Conservation (phyloP, 2,888 invertebrate species). For the Eucera pruinosa region DNA sequence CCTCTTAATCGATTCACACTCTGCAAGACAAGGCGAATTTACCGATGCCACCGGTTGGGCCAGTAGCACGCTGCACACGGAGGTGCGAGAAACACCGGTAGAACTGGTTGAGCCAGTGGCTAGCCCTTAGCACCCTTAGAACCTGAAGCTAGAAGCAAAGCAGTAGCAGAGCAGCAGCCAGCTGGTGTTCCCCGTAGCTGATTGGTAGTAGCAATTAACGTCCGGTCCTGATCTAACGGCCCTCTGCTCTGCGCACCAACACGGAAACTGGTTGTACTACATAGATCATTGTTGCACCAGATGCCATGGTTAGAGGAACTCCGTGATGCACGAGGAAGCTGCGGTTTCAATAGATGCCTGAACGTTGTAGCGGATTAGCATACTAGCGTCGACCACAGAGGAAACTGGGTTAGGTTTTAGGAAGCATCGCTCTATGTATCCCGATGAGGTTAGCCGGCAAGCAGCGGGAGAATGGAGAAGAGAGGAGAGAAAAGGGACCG, state of each 20-base stretch:
- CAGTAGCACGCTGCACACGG: background rate
- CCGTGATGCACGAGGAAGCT: constrained; percentile 69
- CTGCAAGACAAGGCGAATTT: constrained; percentile 62
- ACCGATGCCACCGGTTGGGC: constrained; percentile 29
- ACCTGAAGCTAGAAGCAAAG: background rate
- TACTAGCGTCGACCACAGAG: constrained; percentile 69
- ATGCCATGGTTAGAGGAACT: constrained; percentile 72
- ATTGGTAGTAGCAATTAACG: constrained; percentile 82
- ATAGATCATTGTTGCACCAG: constrained; percentile 79
- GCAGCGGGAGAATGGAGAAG: constrained; percentile 18
- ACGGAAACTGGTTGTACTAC: constrained; percentile 70
- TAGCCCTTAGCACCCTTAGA: constrained; percentile 55
- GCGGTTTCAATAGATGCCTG: constrained; percentile 75
- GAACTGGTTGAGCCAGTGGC: constrained; percentile 47
- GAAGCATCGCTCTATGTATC: constrained; percentile 52
- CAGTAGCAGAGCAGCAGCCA: constrained; percentile 23
- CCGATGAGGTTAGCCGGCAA: constrained; percentile 38
- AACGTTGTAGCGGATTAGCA: constrained; percentile 75
- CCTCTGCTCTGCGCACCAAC: constrained; percentile 69
- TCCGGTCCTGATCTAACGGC: constrained; percentile 75
- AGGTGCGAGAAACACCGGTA: constrained; percentile 51
- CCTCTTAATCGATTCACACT: constrained; percentile 60
- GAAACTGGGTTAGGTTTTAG: constrained; percentile 74
- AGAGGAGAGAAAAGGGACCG: constrained; percentile 19
- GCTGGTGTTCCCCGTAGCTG: constrained; percentile 70